Percentiles rank a stretch among this genome's conserved stretches.
phyloP scores from a whole-genome alignment of 2,797 vertebrate genomes.

The Cynopterus sphinx region DNA sequence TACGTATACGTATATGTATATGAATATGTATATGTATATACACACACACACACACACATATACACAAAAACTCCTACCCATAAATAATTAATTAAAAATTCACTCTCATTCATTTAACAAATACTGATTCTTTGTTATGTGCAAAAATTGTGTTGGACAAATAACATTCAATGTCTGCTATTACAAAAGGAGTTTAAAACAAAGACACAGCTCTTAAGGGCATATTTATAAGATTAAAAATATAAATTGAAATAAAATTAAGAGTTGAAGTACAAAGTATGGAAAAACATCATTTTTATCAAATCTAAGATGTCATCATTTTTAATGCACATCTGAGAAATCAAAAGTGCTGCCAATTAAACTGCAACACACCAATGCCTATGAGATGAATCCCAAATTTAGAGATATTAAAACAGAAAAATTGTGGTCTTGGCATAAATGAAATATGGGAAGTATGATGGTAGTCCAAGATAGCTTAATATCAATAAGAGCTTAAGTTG shows the following conservation, averaged over 20 bases:
- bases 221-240: neutral
- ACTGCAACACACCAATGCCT: neutral
- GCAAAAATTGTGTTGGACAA: neutral
- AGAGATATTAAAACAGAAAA: neutral
- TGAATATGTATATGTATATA: no score
- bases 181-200: neutral
- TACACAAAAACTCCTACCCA: neutral
- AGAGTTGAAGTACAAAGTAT: neutral
- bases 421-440: neutral
- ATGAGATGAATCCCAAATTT: neutral
- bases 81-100: neutral
- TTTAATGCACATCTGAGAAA: neutral
- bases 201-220: neutral
- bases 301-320: neutral
- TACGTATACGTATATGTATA: no score
- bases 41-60: neutral
- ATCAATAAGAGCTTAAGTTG: neutral
- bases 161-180: neutral
- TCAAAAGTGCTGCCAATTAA: neutral
- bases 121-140: neutral
- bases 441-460: neutral
- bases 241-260: neutral
- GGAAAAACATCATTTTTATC: neutral
- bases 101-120: constrained; percentile 26
- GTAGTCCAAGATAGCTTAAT: neutral